Evolutionary conservation across 2,113 vertebrate genomes (phyloP).

Genomic region (Ranitomeya imitator): DNA sequence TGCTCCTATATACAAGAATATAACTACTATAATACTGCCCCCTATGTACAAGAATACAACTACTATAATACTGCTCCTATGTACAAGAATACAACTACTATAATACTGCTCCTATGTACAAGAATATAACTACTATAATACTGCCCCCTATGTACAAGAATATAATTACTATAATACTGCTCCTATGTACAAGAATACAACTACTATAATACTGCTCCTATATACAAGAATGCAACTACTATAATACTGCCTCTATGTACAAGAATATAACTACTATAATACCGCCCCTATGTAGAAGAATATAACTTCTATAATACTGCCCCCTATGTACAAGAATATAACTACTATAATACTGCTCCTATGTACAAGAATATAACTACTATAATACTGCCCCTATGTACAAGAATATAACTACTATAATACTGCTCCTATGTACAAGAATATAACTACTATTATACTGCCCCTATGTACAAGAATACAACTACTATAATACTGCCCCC

Average conservation of each 20-base stretch:
- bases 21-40: too few relatives aligned
- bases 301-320: constrained; percentile 6
- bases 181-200: not conserved
- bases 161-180: not conserved
- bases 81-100: constrained; percentile 13
- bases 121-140: constrained; percentile 9
- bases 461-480: too few relatives aligned
- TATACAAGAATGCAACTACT: not conserved
- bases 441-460: not conserved
- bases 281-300: too few relatives aligned
- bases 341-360: constrained; percentile 2
- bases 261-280: not conserved
- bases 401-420: not conserved
- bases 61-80: constrained; percentile 2
- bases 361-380: constrained; percentile 3
- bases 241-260: not conserved
- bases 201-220: not conserved
- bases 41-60: not conserved
- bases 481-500: too few relatives aligned
- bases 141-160: not conserved
- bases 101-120: not conserved
- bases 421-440: not conserved
- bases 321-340: not conserved
- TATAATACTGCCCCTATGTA: not conserved
- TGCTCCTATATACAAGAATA: too few relatives aligned